Evolutionary conservation across 1,140 invertebrate species (phyloP).

Genomic region (Cheumatopsyche charites): DNA sequence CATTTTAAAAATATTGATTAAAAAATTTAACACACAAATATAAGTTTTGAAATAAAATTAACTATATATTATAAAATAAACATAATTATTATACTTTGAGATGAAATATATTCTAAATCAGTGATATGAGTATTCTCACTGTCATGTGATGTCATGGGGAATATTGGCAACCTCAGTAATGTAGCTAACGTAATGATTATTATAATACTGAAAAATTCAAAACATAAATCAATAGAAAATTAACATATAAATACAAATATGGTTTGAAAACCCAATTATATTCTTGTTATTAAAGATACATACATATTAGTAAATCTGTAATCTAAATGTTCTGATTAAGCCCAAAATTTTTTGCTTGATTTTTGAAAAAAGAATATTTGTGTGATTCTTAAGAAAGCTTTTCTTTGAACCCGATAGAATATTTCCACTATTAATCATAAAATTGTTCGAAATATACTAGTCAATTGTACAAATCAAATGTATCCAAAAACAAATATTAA

Average conservation of each 20-base stretch:
- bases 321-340: slow-evolving; percentile 1
- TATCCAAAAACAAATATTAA: too few species aligned
- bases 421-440: too few species aligned
- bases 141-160: slow-evolving; percentile 12
- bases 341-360: too few species aligned
- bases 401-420: too few species aligned
- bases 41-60: slow-evolving; percentile 18
- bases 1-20: neutral
- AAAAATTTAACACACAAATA: neutral
- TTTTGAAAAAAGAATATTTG: too few species aligned
- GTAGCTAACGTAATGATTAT: slow-evolving; percentile 21
- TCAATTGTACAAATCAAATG: too few species aligned
- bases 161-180: slow-evolving; percentile 18
- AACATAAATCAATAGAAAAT: slow-evolving; percentile 15
- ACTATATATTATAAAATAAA: slow-evolving; percentile 15
- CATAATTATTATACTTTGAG: slow-evolving; percentile 22
- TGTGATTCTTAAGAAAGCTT: too few species aligned
- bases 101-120: slow-evolving; percentile 33
- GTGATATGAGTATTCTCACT: slow-evolving; percentile 31
- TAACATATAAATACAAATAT: slow-evolving; percentile 15
- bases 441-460: too few species aligned
- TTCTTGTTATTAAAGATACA: slow-evolving; percentile 1
- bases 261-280: slow-evolving; percentile 13
- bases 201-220: slow-evolving; percentile 11
- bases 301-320: slow-evolving; percentile 13